Evolutionary conservation across 2,888 invertebrate genomes (phyloP).

Genomic region (Calameuta filiformis): DNA sequence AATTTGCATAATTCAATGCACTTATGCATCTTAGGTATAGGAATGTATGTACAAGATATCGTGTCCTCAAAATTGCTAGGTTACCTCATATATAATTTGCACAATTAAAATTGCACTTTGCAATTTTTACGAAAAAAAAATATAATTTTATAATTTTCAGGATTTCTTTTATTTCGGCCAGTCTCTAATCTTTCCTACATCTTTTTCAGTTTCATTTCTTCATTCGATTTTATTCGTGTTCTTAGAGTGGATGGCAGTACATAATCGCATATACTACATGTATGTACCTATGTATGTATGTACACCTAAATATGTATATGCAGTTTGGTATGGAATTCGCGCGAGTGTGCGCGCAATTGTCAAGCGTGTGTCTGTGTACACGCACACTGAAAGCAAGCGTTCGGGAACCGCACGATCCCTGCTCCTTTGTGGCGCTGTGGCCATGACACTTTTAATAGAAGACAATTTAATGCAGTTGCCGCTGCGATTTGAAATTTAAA

Average conservation of each 20-base stretch:
- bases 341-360: not conserved
- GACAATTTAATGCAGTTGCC: constrained; percentile 60
- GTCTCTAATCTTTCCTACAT: not conserved
- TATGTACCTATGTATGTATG: no score
- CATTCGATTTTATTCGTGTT: not conserved
- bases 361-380: not conserved
- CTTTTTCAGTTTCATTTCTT: not conserved
- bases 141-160: not conserved
- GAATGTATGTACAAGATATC: no score
- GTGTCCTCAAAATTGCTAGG: not conserved
- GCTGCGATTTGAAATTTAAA: constrained; percentile 60
- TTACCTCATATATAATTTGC: not conserved
- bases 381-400: not conserved
- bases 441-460: constrained; percentile 65
- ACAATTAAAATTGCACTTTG: not conserved
- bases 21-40: not conserved
- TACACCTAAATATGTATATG: not conserved
- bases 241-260: not conserved
- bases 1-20: not conserved
- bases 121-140: not conserved
- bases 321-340: not conserved
- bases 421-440: constrained; percentile 34
- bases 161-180: not conserved
- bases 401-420: constrained; percentile 10
- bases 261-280: not conserved